Base-by-base conservation (phyloP, 30 jellyfish, hydroid and myxozoan species). In the Morbakka virulenta region DNA sequence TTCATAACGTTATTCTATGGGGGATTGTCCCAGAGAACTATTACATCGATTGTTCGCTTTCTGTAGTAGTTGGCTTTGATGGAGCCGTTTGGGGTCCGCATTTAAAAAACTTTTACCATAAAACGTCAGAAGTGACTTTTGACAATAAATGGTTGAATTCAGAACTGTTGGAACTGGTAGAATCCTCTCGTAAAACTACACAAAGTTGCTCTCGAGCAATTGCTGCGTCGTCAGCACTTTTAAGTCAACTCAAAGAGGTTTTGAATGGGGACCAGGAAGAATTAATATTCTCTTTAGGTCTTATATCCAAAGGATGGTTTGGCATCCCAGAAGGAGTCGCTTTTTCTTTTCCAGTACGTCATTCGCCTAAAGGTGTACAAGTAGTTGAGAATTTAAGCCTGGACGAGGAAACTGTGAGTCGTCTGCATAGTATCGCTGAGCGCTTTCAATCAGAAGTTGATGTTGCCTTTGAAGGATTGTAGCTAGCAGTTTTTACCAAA, bases 41-140 rank as follows among this genome's bases (percentile, higher is more conserved):
- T n/a, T 31, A 82, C 22, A 63, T 34, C 50, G 99, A 95, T 47
- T 72, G 31, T 27, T 30, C 85, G 17, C 47, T 22, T 29, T 96
- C 98, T 35, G 89, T 77, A 34, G 99, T 70, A 20, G 29, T 51
- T 41, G 94, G 95, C 13, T 93, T 80, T 72, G 94, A 93, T 76
- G 95, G 96, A 3, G 96, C 99, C 20, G 74, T 93, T 2, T 93
- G 99, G 99, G 99, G 96, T 32, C 99, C 99, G 6, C 95, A 93
- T 61, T 76, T 85, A 27, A 53, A 49, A 25, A 88, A 89, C 4
- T 93, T 74, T 64, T 73, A 96, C 23, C 94, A 79, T 20, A 70
- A 83, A 3, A 75, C 89, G 4, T 76, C 68, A 22, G 96, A 86
- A 66, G 29, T 86, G 48, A 86, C 86, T 22, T 87, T 74, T 82